phyloP scores from a whole-genome alignment of 2,888 invertebrate genomes.

The Meghimatium bilineatum region DNA sequence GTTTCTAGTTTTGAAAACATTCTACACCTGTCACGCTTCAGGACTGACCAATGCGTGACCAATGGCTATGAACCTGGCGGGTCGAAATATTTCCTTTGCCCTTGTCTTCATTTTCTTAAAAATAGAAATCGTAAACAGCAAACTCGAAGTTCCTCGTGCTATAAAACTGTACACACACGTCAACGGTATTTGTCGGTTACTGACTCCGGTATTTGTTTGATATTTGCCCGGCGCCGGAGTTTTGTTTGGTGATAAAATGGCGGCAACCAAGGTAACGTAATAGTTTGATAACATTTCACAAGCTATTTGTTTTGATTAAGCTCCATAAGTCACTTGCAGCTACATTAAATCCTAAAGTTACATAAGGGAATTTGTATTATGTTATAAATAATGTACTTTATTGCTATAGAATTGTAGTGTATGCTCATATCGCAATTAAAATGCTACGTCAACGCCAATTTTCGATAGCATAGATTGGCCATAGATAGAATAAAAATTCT shows the following conservation, averaged over 20 bases:
- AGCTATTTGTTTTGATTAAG: not conserved
- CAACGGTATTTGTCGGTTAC: not conserved
- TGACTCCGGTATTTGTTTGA: not conserved
- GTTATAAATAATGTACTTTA: not conserved
- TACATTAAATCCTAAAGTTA: not conserved
- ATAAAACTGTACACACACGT: no score
- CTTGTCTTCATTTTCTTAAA: not conserved
- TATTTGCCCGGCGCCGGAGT: constrained; percentile 25
- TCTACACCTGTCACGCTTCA: no score
- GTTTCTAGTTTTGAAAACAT: no score
- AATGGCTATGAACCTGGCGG: not conserved
- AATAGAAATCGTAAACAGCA: no score
- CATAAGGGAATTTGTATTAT: not conserved
- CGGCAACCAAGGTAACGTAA: constrained; percentile 44
- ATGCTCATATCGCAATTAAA: not conserved
- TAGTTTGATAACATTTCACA: not conserved
- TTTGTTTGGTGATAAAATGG: constrained; percentile 44
- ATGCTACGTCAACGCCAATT: not conserved
- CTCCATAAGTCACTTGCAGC: not conserved
- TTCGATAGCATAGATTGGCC: not conserved
- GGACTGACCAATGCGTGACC: not conserved
- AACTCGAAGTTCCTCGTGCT: no score
- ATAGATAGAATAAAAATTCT: no score
- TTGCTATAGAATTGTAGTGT: not conserved
- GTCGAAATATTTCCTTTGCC: not conserved